Conservation (phyloP, 2,113 vertebrate species). For the Herpetotheres cachinnans region DNA sequence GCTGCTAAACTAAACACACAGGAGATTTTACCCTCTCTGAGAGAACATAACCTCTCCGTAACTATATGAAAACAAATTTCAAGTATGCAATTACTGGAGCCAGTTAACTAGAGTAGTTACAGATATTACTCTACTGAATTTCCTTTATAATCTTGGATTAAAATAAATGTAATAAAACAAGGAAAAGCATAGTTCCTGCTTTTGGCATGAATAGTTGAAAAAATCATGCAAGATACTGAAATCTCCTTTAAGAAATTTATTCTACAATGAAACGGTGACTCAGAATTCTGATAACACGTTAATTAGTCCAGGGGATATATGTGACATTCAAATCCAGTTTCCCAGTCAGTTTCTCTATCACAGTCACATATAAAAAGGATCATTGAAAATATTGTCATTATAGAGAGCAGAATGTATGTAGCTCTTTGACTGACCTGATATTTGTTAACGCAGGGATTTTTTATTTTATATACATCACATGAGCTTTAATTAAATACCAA, state of each 20-base stretch:
- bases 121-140: background rate
- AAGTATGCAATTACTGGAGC: background rate
- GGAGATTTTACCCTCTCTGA: constrained; percentile 28
- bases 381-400: background rate
- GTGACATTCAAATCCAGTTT: background rate
- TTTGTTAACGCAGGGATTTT: background rate
- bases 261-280: background rate
- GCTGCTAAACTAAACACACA: constrained; percentile 47
- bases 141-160: background rate
- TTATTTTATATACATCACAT: background rate
- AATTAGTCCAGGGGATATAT: background rate
- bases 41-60: background rate
- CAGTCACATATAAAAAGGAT: background rate
- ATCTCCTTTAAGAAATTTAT: background rate
- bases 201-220: background rate
- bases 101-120: background rate
- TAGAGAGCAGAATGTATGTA: background rate
- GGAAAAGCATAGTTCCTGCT: background rate
- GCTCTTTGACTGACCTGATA: background rate
- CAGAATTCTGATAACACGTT: background rate
- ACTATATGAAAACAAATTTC: background rate
- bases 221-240: background rate
- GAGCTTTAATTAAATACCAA: background rate
- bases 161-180: background rate
- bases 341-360: background rate